These are phyloP conservation scores for Palaemon carinicauda DNA, from an alignment of 1,140 invertebrate species.

Conservation along the genomic window DNA sequence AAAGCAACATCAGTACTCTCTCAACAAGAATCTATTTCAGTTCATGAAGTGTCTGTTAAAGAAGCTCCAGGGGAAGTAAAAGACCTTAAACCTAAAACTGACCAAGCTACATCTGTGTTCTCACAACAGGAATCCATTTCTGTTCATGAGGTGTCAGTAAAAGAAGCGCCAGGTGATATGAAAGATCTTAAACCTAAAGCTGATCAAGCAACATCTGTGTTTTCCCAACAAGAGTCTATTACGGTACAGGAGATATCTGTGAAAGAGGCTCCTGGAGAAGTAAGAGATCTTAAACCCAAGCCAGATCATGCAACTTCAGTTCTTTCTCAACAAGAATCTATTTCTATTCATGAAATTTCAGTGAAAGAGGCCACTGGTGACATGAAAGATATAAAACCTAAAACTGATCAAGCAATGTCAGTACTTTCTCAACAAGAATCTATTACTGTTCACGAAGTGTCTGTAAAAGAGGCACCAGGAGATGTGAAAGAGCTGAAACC, in stretches of 20 bases:
- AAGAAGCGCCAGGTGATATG: slow-evolving; percentile 62
- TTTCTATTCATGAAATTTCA: slow-evolving; percentile 68
- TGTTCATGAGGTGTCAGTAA: slow-evolving; percentile 21
- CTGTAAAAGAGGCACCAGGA: not conserved
- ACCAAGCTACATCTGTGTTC: not conserved
- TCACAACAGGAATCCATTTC: not conserved
- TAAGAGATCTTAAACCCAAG: slow-evolving; percentile 33
- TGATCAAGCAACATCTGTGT: slow-evolving; percentile 65
- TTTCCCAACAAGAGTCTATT: slow-evolving; percentile 61
- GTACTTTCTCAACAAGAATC: not conserved
- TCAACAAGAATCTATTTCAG: not conserved
- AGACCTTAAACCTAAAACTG: not conserved
- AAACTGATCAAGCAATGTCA: not conserved
- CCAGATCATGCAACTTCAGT: slow-evolving; percentile 26
- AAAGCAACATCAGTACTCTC: not conserved
- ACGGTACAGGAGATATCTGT: slow-evolving; percentile 51
- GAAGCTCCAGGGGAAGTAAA: slow-evolving; percentile 63
- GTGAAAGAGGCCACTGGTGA: slow-evolving; percentile 63
- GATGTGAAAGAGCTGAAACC: not conserved
- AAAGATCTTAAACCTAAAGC: slow-evolving; percentile 59
- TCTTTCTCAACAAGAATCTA: slow-evolving; percentile 62
- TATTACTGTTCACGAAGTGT: not conserved
- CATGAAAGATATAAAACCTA: not conserved
- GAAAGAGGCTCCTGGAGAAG: slow-evolving; percentile 28
- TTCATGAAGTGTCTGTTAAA: not conserved